phyloP scores from a whole-genome alignment of 2,797 vertebrate species.

The Echeneis naucrates region DNA sequence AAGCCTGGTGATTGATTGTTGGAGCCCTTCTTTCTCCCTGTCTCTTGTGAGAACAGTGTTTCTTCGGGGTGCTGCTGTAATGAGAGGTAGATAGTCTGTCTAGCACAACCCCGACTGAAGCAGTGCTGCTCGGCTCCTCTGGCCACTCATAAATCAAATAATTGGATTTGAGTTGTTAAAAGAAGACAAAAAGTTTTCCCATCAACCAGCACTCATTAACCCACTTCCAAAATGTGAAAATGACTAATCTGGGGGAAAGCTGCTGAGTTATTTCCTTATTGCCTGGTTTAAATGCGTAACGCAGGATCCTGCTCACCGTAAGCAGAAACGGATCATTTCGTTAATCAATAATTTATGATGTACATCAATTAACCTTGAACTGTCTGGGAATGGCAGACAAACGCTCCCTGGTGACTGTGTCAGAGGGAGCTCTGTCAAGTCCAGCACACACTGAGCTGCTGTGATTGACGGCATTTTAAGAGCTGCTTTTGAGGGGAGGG shows the following conservation, averaged over 20 bases:
- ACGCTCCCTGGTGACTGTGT: constrained; percentile 61
- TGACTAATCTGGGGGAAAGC: constrained; percentile 62
- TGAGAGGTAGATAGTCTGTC: constrained; percentile 32
- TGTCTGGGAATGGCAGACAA: constrained; percentile 70
- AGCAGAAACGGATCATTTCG: constrained; percentile 68
- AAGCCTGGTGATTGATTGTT: too few species aligned
- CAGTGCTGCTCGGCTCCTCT: constrained; percentile 50
- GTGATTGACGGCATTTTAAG: constrained; percentile 73
- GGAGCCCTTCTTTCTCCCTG: too few species aligned
- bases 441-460: constrained; percentile 28
- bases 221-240: constrained; percentile 70
- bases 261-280: constrained; percentile 37
- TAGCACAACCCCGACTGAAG: constrained; percentile 32
- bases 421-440: constrained; percentile 58
- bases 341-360: constrained; percentile 79
- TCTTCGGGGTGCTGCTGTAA: constrained; percentile 49
- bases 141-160: constrained; percentile 76
- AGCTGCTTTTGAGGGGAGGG: constrained; percentile 53
- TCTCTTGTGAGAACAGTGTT: too few species aligned
- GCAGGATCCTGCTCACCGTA: constrained; percentile 5
- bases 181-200: constrained; percentile 66
- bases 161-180: constrained; percentile 66
- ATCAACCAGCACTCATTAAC: constrained; percentile 71
- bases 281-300: constrained; percentile 38
- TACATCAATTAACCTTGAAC: constrained; percentile 83